These are phyloP conservation scores for Drosophila bunnanda DNA, from an alignment of 2,888 invertebrate genomes.

Conservation along the genomic window DNA sequence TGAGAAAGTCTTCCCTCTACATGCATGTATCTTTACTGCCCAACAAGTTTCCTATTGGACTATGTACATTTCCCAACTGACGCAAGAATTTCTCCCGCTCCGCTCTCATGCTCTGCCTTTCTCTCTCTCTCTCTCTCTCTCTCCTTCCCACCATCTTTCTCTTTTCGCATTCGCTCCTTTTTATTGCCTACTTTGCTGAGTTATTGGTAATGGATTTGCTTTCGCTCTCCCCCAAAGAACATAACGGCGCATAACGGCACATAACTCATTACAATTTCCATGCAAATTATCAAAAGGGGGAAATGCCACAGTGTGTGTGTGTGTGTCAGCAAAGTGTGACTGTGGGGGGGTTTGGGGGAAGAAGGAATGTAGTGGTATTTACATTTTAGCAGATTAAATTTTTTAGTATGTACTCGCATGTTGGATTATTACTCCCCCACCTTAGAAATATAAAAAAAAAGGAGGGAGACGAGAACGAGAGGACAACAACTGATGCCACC, in stretches of 20 bases:
- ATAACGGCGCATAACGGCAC: conserved; percentile 64
- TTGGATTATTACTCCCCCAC: conserved; percentile 22
- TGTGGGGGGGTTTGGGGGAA: conserved; percentile 20
- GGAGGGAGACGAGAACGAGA: conserved; percentile 1
- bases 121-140: background rate
- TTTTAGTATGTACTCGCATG: conserved; percentile 57
- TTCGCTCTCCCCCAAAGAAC: conserved; percentile 26
- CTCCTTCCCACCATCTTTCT: conserved; percentile 1
- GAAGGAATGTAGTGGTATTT: conserved; percentile 45
- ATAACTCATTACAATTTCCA: conserved; percentile 77
- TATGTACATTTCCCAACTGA: conserved; percentile 65
- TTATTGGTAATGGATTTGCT: conserved; percentile 42
- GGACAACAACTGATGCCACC: conserved; percentile 4
- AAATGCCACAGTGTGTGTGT: conserved; percentile 14
- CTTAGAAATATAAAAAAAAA: conserved; percentile 1
- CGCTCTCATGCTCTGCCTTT: background rate
- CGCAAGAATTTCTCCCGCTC: conserved; percentile 65
- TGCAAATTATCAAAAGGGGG: conserved; percentile 59
- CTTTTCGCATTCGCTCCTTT: conserved; percentile 29
- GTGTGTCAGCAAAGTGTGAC: conserved; percentile 14
- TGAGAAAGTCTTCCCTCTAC: conserved; percentile 29
- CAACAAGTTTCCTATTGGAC: conserved; percentile 76
- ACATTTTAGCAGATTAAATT: conserved; percentile 76
- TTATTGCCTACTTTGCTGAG: conserved; percentile 78
- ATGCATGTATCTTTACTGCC: conserved; percentile 37